These are phyloP conservation scores for Drosophila falleni DNA, from an alignment of 2,888 invertebrate genomes.

Conservation along the genomic window DNA sequence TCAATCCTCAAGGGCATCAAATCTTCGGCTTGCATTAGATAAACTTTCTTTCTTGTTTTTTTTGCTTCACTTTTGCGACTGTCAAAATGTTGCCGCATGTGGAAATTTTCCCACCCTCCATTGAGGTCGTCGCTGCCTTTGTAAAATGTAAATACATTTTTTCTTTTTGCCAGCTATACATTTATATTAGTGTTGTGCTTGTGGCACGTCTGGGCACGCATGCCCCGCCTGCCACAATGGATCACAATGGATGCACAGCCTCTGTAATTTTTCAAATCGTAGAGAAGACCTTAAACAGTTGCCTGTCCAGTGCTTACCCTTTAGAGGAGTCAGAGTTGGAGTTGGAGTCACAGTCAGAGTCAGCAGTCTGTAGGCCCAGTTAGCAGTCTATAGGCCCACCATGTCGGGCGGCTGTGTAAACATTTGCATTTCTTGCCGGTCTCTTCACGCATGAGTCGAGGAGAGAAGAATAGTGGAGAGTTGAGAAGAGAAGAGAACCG, in stretches of 20 bases:
- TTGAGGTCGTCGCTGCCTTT: conserved; percentile 64
- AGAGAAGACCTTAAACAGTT: conserved; percentile 51
- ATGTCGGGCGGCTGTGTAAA: conserved; percentile 60
- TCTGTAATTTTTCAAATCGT: conserved; percentile 54
- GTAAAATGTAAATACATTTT: conserved; percentile 67
- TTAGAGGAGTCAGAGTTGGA: conserved; percentile 44
- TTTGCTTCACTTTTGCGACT: conserved; percentile 44
- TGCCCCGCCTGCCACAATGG: conserved; percentile 52
- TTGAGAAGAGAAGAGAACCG: neutral
- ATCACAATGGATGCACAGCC: conserved; percentile 36
- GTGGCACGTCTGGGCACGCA: conserved; percentile 60
- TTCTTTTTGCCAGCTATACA: conserved; percentile 53
- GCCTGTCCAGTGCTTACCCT: conserved; percentile 72
- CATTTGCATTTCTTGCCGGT: conserved; percentile 60
- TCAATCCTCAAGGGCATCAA: neutral
- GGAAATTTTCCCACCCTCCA: conserved; percentile 77
- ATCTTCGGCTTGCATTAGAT: neutral
- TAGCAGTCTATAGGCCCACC: conserved; percentile 44
- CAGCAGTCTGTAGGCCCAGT: conserved; percentile 5
- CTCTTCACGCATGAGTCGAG: conserved; percentile 60
- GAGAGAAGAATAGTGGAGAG: neutral
- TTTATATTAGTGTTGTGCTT: conserved; percentile 70
- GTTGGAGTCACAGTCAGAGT: conserved; percentile 9
- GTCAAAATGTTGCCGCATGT: conserved; percentile 74
- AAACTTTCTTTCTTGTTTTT: conserved; percentile 19